Evolutionary conservation across 2,888 invertebrate species (phyloP).

Genomic region (Diaperis boleti): DNA sequence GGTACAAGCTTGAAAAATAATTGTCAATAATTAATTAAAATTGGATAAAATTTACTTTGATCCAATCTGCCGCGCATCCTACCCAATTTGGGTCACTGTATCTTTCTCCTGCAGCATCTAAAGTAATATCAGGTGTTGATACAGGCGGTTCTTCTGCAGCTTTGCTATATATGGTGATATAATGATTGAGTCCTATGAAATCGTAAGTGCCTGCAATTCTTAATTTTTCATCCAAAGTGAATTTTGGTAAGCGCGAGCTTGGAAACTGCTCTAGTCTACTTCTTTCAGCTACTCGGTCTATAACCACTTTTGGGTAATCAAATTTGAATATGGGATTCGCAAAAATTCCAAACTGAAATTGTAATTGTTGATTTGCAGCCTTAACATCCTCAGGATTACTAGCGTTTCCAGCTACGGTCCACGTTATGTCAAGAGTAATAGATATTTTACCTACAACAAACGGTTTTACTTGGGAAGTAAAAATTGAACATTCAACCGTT

Average conservation of each 20-base stretch:
- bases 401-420: slow-evolving; percentile 67
- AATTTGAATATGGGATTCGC: slow-evolving; percentile 73
- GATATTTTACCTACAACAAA: slow-evolving; percentile 67
- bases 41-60: slow-evolving; percentile 1
- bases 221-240: slow-evolving; percentile 71
- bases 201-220: slow-evolving; percentile 70
- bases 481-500: slow-evolving; percentile 69
- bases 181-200: slow-evolving; percentile 70
- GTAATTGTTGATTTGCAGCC: slow-evolving; percentile 68
- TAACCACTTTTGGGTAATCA: slow-evolving; percentile 75
- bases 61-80: slow-evolving; percentile 3
- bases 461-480: background rate
- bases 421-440: slow-evolving; percentile 69
- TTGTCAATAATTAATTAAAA: background rate
- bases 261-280: slow-evolving; percentile 71
- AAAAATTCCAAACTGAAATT: slow-evolving; percentile 75
- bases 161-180: slow-evolving; percentile 3
- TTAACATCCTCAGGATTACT: slow-evolving; percentile 65
- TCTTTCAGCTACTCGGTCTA: slow-evolving; percentile 66
- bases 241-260: slow-evolving; percentile 72
- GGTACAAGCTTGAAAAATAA: slow-evolving; percentile 69
- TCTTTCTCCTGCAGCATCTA: slow-evolving; percentile 11
- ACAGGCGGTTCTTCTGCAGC: slow-evolving; percentile 5
- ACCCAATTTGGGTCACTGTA: slow-evolving; percentile 2
- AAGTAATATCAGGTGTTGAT: background rate